phyloP scores from a whole-genome alignment of 2,113 vertebrate genomes.

The Paramisgurnus dabryanus region DNA sequence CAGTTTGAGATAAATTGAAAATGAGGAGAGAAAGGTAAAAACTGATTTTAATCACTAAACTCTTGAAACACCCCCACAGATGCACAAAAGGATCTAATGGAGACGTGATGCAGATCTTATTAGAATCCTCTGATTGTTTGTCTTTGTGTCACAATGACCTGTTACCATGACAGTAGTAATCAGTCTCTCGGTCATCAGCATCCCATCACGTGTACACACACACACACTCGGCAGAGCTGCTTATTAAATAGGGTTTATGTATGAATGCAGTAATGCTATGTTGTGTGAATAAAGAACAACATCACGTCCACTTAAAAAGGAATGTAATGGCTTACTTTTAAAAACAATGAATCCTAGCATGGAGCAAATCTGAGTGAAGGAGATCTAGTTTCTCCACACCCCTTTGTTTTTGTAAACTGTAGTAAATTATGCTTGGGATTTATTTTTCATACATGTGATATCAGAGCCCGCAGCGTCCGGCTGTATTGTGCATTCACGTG shows the following conservation, averaged over 20 bases:
- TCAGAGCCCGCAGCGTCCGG: background rate
- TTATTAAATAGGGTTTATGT: too few species aligned
- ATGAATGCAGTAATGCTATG: too few species aligned
- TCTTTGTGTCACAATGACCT: background rate
- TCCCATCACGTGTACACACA: background rate
- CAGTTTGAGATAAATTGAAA: too few species aligned
- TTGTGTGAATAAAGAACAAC: too few species aligned
- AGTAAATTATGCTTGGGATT: background rate
- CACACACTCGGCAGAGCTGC: background rate
- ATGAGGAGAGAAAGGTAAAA: too few species aligned
- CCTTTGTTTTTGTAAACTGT: background rate
- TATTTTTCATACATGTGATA: constrained; percentile 14
- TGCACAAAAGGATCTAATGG: too few species aligned
- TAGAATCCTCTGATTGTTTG: constrained; percentile 13
- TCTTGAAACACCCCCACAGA: too few species aligned
- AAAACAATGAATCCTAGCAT: too few species aligned
- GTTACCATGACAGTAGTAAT: constrained; percentile 16
- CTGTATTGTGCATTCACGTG: constrained; percentile 59
- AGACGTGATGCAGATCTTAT: background rate
- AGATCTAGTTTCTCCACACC: background rate
- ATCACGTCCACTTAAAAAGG: too few species aligned
- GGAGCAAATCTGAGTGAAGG: too few species aligned
- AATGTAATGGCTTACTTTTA: too few species aligned
- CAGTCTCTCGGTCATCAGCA: background rate
- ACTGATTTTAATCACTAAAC: too few species aligned